Percentiles rank a stretch among this genome's conserved stretches.
Conservation (phyloP, 2,113 vertebrate species). For the Neoarius graeffei region DNA sequence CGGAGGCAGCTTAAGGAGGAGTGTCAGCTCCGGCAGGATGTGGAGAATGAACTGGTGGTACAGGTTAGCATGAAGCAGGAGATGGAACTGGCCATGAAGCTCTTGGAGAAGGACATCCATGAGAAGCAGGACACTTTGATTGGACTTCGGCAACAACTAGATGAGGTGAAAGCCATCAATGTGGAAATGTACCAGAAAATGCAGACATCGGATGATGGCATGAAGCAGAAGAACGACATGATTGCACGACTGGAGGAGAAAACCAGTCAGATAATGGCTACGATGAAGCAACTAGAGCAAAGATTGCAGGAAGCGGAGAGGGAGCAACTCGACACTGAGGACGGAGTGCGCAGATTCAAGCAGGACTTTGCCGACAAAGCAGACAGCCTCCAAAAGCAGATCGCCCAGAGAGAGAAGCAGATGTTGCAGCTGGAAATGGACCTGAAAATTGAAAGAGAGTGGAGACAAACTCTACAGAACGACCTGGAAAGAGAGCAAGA, state of each 20-base stretch:
- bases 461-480: slow-evolving; percentile 88
- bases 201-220: slow-evolving; percentile 90
- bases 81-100: slow-evolving; percentile 97
- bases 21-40: slow-evolving; percentile 92
- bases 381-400: slow-evolving; percentile 87
- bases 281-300: slow-evolving; percentile 95
- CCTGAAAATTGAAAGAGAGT: slow-evolving; percentile 95
- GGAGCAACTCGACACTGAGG: slow-evolving; percentile 83
- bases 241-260: slow-evolving; percentile 91
- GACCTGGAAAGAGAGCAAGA: slow-evolving; percentile 88
- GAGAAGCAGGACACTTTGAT: slow-evolving; percentile 97
- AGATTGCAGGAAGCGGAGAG: slow-evolving; percentile 98
- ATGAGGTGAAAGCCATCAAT: slow-evolving; percentile 97
- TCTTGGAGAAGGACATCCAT: slow-evolving; percentile 97
- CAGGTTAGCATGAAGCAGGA: slow-evolving; percentile 98
- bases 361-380: slow-evolving; percentile 88
- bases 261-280: slow-evolving; percentile 89
- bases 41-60: slow-evolving; percentile 91
- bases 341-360: slow-evolving; percentile 85
- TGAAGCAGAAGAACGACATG: slow-evolving; percentile 93
- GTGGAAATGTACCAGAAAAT: slow-evolving; percentile 97
- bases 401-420: slow-evolving; percentile 85
- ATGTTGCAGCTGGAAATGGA: slow-evolving; percentile 92
- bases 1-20: slow-evolving; percentile 89
- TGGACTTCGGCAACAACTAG: slow-evolving; percentile 89